phyloP scores from a whole-genome alignment of 2,888 invertebrate species.

The Yponomeuta plumbellus region DNA sequence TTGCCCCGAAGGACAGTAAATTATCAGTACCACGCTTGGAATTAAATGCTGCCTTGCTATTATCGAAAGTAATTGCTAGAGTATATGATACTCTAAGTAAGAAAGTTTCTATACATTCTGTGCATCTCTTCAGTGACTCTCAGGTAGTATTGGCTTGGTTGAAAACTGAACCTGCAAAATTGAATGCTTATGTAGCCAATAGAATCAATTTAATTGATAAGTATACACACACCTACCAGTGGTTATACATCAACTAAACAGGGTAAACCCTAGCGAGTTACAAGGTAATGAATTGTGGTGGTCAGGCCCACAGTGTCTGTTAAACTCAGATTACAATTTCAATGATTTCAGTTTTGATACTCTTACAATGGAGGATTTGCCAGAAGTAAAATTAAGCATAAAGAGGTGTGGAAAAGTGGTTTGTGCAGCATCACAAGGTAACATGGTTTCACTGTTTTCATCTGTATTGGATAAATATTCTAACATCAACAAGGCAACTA shows the following conservation, averaged over 20 bases:
- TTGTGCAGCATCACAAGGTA: constrained; percentile 3
- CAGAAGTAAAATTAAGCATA: not conserved
- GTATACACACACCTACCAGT: constrained; percentile 18
- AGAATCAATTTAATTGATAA: constrained; percentile 23
- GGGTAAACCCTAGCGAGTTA: constrained; percentile 19
- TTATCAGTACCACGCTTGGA: constrained; percentile 24
- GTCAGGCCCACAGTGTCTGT: constrained; percentile 19
- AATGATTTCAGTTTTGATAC: not conserved
- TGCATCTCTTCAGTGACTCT: constrained; percentile 24
- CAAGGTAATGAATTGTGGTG: constrained; percentile 21
- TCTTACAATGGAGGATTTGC: not conserved
- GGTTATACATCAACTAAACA: constrained; percentile 22
- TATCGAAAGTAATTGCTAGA: constrained; percentile 20
- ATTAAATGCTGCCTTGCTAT: constrained; percentile 24
- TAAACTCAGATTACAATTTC: not conserved
- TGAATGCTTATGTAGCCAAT: constrained; percentile 26
- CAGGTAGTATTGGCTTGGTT: constrained; percentile 28
- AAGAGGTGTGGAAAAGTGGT: not conserved
- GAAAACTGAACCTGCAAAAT: constrained; percentile 17
- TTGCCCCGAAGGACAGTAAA: constrained; percentile 13
- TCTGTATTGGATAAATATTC: constrained; percentile 2
- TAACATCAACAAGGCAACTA: not conserved
- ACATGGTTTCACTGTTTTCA: not conserved
- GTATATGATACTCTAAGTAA: constrained; percentile 19
- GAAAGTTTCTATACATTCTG: constrained; percentile 17